A percentile compares a stretch with the other conserved stretches of the same genome.
Conservation (phyloP, 2,888 invertebrate genomes). For the Philonicus albiceps region DNA sequence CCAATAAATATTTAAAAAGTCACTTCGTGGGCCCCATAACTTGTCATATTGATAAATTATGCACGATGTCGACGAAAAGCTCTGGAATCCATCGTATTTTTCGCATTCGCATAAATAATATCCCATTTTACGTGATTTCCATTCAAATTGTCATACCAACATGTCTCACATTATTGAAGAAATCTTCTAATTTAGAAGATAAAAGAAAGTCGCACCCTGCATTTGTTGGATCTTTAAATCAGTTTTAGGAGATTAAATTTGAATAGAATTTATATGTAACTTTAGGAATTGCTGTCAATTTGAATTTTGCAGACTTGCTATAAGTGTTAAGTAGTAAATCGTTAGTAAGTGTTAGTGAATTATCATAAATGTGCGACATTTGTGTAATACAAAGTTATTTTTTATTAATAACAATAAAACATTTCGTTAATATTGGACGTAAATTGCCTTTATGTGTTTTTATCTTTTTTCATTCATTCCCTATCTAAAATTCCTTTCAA, state of each 20-base stretch:
- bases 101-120: background rate
- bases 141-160: background rate
- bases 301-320: too few species aligned
- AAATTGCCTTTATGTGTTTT: too few species aligned
- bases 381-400: too few species aligned
- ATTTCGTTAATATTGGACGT: too few species aligned
- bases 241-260: background rate
- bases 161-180: background rate
- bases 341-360: too few species aligned
- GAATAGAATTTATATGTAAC: too few species aligned
- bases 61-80: background rate
- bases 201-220: background rate
- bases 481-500: too few species aligned
- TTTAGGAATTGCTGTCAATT: too few species aligned
- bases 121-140: background rate
- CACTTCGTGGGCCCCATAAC: background rate
- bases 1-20: background rate
- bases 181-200: background rate
- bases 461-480: too few species aligned
- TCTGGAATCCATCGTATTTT: background rate
- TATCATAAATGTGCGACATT: too few species aligned
- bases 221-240: background rate
- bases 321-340: too few species aligned
- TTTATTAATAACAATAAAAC: too few species aligned
- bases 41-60: background rate